phyloP scores from a whole-genome alignment of 1,140 invertebrate species.

The Potamilus streckersoni region DNA sequence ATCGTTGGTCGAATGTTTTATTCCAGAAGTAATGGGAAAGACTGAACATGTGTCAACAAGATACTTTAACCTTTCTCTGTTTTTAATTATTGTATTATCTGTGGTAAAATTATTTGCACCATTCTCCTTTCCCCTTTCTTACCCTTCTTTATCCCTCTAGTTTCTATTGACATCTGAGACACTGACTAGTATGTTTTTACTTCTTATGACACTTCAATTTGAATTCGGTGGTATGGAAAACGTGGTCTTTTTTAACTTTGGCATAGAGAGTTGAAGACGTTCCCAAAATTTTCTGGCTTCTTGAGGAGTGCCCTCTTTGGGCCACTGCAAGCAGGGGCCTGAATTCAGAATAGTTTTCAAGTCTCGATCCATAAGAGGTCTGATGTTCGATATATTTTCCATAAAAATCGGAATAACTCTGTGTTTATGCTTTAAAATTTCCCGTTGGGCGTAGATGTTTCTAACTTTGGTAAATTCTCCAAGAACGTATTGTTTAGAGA shows the following conservation, averaged over 20 bases:
- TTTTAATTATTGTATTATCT: too few species aligned
- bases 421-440: slow-evolving; percentile 51
- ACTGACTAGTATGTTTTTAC: too few species aligned
- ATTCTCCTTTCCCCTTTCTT: too few species aligned
- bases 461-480: slow-evolving; percentile 55
- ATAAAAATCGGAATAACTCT: slow-evolving; percentile 56
- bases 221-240: too few species aligned
- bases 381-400: slow-evolving; percentile 34
- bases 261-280: slow-evolving; percentile 40
- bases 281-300: slow-evolving; percentile 47
- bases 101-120: too few species aligned
- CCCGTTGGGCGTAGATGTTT: slow-evolving; percentile 52
- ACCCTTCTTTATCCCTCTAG: too few species aligned
- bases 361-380: slow-evolving; percentile 37
- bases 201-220: too few species aligned
- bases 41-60: too few species aligned
- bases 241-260: slow-evolving; percentile 35
- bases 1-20: too few species aligned
- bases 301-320: slow-evolving; percentile 1
- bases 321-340: slow-evolving; percentile 50
- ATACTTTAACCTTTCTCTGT: too few species aligned
- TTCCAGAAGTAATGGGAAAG: too few species aligned
- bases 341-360: slow-evolving; percentile 50
- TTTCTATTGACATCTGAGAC: too few species aligned
- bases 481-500: slow-evolving; percentile 44